Base-by-base conservation (phyloP, 2,113 vertebrate genomes). In the Corythornis vintsioides region DNA sequence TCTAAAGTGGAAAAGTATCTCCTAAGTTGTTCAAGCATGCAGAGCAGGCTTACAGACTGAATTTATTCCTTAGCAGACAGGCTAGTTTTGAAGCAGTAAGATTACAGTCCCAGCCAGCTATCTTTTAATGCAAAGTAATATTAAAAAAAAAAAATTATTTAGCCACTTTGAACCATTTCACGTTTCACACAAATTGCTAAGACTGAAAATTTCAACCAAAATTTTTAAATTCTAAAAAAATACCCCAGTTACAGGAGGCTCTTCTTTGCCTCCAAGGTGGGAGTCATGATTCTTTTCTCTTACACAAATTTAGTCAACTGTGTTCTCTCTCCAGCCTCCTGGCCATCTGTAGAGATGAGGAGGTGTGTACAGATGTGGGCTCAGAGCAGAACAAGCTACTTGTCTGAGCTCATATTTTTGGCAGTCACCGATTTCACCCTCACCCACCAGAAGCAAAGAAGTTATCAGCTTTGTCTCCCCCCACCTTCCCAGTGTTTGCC, bases 291-390 rank as follows among this genome's bases (percentile, higher is more conserved):
- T 93, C 96, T 81, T 95, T 94, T 88, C 88, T 94, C 93, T 95
- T 53, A 89, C 75, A 85, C 94, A 93, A 89, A 96, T 96, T 94
- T 96, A 94, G 94, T 77, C 87, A 92, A 95, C 89, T 92, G 82
- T 94, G 96, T 96, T 96, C 94, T 91, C 95, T 94, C 91, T 93
- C 53, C 95, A 92, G 94, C 95, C 94, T 96, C 92, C 94, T 93
- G 93, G 85, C 94, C 92, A 96, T 95, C 96, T 96, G 96, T 95
- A 83, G 87, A 95, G 89, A 94, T 94, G 92, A 93, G 91, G 94
- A 94, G 95, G 91, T 96, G 94, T 94, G 85, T 95, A 92, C 95
- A 96, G 94, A 96, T 95, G 94, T 93, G 95, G 94, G 95, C 91
- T 95, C 82, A 88, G 83, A 93, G 91, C 89, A 94, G 91, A 94